Evolutionary conservation across 2,888 invertebrate genomes (phyloP), one percentile per base, ranked within the genome.

Genomic region (Falcaria lacertinaria): DNA sequence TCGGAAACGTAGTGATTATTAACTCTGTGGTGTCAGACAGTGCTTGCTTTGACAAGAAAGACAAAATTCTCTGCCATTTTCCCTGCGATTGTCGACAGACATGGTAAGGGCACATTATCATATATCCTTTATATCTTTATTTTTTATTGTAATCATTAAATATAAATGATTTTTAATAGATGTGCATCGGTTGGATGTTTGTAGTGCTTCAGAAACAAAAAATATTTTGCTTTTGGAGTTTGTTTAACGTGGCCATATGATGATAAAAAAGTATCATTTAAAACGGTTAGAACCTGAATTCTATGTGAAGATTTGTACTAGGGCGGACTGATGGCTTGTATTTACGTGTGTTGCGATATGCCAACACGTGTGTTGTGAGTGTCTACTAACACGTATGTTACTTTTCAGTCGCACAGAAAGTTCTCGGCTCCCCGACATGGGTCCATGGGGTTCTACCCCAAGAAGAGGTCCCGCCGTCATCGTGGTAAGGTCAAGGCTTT

Each of bases 361-460:
- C 11, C 11, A 28, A 28, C 2, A 6, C 19, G 19, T 11, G 28
- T 11, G 11, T 11, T 28, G 11, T 28, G 28, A 11, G 17, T 42
- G 17, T 38, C 8, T 34, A 33, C 11, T 28, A 0, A 28, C 7
- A 28, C 28, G 28, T 28, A 1, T 7, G 11, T 35, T 36, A 43
- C 16, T 37, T 90, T 93, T 55, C 86, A 99, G 99, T 99, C 99
- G 90, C 99, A 99, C 91, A 94, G 99, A 81, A 99, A 99, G 88
- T 99, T 99, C 90, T 98, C 98, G 79, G 99, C 99, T 35, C 99
- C 99, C 68, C 96, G 99, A 67, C 99, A 99, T 93, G 99, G 99
- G 71, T 99, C 98, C 44, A 98, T 99, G 97, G 99, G 98, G 67
- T 99, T 99, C 93, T 96, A 98, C 90, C 99, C 99, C 74, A 99